Evolutionary conservation across 1,140 invertebrate species (phyloP).

Genomic region (Musca vetustissima): DNA sequence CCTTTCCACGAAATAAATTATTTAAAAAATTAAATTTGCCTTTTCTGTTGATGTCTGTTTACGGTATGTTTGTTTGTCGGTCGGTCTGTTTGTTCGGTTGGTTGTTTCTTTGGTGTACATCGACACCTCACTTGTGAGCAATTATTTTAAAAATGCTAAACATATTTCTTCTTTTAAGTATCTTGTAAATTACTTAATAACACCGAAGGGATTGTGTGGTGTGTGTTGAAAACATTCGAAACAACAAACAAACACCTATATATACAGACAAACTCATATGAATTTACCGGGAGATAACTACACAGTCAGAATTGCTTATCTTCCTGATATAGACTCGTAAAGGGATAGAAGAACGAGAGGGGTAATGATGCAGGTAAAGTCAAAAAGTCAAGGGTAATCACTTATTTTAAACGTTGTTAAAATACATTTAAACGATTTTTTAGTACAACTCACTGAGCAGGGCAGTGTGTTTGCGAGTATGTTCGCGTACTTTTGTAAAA

Average conservation of each 20-base stretch:
- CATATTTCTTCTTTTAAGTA: constrained; percentile 23
- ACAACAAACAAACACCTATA: neutral
- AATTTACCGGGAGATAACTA: neutral
- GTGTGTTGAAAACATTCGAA: neutral
- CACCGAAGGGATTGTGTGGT: constrained; percentile 9
- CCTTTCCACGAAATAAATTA: neutral
- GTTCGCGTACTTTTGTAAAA: too few relatives aligned
- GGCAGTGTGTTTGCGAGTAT: neutral
- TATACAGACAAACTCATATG: too few relatives aligned
- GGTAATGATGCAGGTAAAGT: constrained; percentile 9
- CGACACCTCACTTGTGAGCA: constrained; percentile 18
- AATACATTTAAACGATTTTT: neutral
- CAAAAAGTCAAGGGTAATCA: constrained; percentile 23
- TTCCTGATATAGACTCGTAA: too few relatives aligned
- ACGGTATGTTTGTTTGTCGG: too few relatives aligned
- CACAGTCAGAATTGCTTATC: too few relatives aligned
- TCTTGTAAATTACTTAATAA: constrained; percentile 24
- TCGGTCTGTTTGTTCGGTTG: neutral
- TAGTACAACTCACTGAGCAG: too few relatives aligned
- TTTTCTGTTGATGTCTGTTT: too few relatives aligned
- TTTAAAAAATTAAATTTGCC: constrained; percentile 3
- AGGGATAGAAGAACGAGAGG: too few relatives aligned
- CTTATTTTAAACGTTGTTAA: constrained; percentile 23
- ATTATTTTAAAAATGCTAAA: constrained; percentile 23
- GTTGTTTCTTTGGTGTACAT: neutral